phyloP scores from a whole-genome alignment of 1,140 invertebrate species.

The Pectinophora gossypiella region DNA sequence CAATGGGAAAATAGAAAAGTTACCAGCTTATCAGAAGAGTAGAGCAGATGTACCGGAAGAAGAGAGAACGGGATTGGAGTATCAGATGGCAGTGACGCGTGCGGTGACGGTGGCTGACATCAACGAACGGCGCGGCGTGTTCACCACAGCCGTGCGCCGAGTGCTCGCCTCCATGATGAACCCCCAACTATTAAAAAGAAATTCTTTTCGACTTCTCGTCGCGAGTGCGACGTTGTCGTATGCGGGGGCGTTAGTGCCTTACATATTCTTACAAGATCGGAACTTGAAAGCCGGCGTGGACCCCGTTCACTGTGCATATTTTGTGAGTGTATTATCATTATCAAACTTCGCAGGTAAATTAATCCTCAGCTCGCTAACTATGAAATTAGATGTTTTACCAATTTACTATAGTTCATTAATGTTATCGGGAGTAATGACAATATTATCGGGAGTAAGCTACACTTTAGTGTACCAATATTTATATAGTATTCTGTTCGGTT shows the following conservation, averaged over 20 bases:
- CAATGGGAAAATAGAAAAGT: conserved; percentile 82
- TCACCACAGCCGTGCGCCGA: conserved; percentile 54
- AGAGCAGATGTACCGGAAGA: conserved; percentile 30
- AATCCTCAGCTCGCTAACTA: conserved; percentile 40
- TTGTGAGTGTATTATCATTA: conserved; percentile 52
- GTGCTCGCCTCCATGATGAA: conserved; percentile 65
- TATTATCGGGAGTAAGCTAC: conserved; percentile 41
- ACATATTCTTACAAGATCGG: conserved; percentile 47
- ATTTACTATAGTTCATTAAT: conserved; percentile 33
- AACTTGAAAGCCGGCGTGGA: conserved; percentile 37
- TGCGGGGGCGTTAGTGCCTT: conserved; percentile 55
- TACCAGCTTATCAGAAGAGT: conserved; percentile 85
- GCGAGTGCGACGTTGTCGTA: conserved; percentile 44
- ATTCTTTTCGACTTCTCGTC: conserved; percentile 47
- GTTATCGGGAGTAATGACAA: conserved; percentile 36
- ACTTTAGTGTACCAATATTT: conserved; percentile 51
- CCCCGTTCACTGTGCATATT: conserved; percentile 35
- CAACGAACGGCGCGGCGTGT: conserved; percentile 38
- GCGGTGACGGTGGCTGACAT: conserved; percentile 54
- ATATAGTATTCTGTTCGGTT: conserved; percentile 52
- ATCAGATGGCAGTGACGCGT: conserved; percentile 60
- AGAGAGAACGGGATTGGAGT: conserved; percentile 57
- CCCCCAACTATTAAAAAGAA: conserved; percentile 47
- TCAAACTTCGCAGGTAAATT: conserved; percentile 50
- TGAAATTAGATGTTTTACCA: conserved; percentile 42